phyloP scores from a whole-genome alignment of 2,888 invertebrate species.

The Drosophila cognata region DNA sequence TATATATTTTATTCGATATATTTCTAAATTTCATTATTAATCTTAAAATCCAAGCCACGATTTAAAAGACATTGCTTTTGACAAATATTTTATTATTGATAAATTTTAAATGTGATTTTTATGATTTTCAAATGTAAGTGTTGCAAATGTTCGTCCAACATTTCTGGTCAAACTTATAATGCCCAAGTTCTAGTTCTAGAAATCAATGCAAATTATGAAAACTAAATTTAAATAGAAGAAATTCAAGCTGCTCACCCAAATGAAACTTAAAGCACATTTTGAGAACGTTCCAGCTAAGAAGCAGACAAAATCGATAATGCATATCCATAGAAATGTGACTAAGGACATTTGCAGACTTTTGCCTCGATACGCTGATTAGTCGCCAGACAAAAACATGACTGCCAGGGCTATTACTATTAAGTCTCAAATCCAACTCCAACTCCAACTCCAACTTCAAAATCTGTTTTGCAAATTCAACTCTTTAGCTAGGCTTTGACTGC shows the following conservation, averaged over 20 bases:
- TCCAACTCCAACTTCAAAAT: background rate
- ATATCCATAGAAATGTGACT: conserved; percentile 22
- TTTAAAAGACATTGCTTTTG: background rate
- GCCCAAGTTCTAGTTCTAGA: background rate
- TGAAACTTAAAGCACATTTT: background rate
- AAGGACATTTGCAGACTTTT: conserved; percentile 5
- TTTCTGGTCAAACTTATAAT: background rate
- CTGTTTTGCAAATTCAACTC: background rate
- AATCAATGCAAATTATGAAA: background rate
- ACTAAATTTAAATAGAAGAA: background rate
- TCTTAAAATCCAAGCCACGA: background rate
- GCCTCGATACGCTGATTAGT: conserved; percentile 38
- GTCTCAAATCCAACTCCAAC: background rate
- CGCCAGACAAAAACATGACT: conserved; percentile 2
- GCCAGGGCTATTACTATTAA: background rate
- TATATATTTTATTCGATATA: background rate
- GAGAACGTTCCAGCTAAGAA: background rate
- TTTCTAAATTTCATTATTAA: background rate
- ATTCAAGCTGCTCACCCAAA: background rate
- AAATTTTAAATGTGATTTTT: too few species aligned
- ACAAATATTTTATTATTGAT: background rate
- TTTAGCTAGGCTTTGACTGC: conserved; percentile 14
- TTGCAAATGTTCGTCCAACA: background rate
- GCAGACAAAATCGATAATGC: conserved; percentile 36
- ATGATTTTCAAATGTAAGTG: too few species aligned